These are phyloP conservation scores for Petrosia ficiformis DNA, from an alignment of 37 sponge, comb jelly and placozoan species.

Conservation along the genomic window DNA sequence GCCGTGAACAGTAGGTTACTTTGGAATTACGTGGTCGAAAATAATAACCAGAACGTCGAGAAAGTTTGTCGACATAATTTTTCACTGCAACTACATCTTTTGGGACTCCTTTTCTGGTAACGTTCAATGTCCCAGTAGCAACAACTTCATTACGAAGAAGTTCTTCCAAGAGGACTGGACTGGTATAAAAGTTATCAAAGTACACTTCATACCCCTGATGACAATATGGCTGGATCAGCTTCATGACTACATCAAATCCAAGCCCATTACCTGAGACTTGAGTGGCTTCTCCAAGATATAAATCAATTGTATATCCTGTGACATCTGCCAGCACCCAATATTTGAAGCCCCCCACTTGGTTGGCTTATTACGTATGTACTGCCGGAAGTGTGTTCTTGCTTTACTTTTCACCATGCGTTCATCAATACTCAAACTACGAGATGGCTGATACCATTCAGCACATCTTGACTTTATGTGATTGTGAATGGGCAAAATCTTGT, in stretches of 20 bases:
- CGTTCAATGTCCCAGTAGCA: slow-evolving; percentile 14
- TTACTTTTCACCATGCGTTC: slow-evolving; percentile 10
- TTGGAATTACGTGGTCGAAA: background rate
- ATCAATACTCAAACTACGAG: background rate
- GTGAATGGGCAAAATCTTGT: background rate
- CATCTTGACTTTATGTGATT: background rate
- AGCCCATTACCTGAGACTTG: background rate
- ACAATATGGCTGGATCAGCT: slow-evolving; percentile 4
- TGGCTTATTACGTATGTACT: slow-evolving; percentile 55
- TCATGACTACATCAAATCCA: slow-evolving; percentile 13
- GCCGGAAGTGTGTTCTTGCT: background rate
- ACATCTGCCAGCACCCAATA: slow-evolving; percentile 12
- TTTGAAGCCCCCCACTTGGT: slow-evolving; percentile 57
- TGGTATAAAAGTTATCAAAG: slow-evolving; percentile 23
- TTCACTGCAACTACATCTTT: background rate
- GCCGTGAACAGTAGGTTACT: slow-evolving; percentile 6
- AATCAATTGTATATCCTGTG: slow-evolving; percentile 37
- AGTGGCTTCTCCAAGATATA: slow-evolving; percentile 25
- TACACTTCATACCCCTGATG: slow-evolving; percentile 17
- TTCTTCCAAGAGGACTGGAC: background rate
- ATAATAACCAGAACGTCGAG: background rate
- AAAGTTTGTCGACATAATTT: background rate
- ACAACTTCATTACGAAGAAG: background rate
- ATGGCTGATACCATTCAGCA: slow-evolving; percentile 3
- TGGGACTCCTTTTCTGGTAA: slow-evolving; percentile 12